Evolutionary conservation across 1,140 invertebrate species (phyloP).

Genomic region (Papilio glaucus): DNA sequence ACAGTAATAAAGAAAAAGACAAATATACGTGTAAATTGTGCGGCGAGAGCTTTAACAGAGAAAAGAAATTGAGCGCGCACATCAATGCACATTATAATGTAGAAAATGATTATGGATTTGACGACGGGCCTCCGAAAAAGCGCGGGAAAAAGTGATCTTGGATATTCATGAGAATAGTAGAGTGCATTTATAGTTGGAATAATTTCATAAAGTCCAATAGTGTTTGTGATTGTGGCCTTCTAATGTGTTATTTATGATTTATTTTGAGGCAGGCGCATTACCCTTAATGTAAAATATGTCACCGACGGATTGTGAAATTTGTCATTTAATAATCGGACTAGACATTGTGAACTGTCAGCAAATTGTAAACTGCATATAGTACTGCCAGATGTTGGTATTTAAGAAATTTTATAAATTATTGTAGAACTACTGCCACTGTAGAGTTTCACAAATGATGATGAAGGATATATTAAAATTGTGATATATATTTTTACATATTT

Average conservation of each 20-base stretch:
- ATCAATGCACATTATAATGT: slow-evolving; percentile 71
- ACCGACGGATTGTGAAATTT: no score
- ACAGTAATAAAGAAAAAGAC: slow-evolving; percentile 49
- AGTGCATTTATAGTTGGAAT: slow-evolving; percentile 25
- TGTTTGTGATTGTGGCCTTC: neutral
- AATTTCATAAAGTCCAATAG: neutral
- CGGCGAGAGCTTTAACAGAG: slow-evolving; percentile 62
- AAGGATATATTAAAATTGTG: no score
- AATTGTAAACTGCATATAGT: no score
- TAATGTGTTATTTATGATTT: neutral
- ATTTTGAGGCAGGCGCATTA: no score
- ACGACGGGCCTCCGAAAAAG: slow-evolving; percentile 50
- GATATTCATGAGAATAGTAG: neutral
- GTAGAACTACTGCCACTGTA: no score
- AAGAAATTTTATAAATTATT: no score
- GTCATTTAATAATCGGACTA: no score
- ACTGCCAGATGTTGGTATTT: no score
- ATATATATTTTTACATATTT: no score
- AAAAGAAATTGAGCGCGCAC: slow-evolving; percentile 71
- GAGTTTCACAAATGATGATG: no score
- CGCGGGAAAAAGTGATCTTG: slow-evolving; percentile 43
- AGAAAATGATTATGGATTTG: slow-evolving; percentile 58
- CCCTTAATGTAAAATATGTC: no score
- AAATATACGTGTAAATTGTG: slow-evolving; percentile 75
- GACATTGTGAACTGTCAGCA: no score